Conservation (phyloP, 1,140 invertebrate genomes). For the Temnothorax curvispinosus region DNA sequence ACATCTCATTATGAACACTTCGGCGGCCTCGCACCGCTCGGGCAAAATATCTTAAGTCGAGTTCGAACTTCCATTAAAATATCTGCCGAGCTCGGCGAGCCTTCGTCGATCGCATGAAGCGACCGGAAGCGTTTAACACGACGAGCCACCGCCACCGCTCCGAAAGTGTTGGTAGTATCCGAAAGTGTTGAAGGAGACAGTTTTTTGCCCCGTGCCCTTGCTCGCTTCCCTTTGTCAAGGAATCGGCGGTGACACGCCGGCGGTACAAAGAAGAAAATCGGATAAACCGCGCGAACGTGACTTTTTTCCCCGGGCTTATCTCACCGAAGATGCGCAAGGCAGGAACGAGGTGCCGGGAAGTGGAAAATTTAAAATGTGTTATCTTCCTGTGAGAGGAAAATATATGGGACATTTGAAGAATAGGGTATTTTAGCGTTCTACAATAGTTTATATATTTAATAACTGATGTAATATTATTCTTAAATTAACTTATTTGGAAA, state of each 20-base stretch:
- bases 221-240: slow-evolving; percentile 3
- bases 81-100: slow-evolving; percentile 77
- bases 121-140: slow-evolving; percentile 48
- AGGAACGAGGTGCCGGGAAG: background rate
- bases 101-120: slow-evolving; percentile 49
- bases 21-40: slow-evolving; percentile 47
- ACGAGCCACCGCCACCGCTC: background rate
- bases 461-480: background rate
- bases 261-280: slow-evolving; percentile 24
- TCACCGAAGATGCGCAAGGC: background rate
- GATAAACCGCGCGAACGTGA: slow-evolving; percentile 36
- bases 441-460: background rate
- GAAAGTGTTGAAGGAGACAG: slow-evolving; percentile 19
- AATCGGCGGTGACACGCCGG: slow-evolving; percentile 12
- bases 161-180: background rate
- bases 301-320: slow-evolving; percentile 22
- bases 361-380: slow-evolving; percentile 26
- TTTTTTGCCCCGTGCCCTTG: slow-evolving; percentile 9
- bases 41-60: slow-evolving; percentile 81
- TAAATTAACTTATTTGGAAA: background rate
- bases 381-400: background rate
- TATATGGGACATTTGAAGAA: too few species aligned
- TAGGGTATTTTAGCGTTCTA: background rate
- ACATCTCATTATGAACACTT: slow-evolving; percentile 84
- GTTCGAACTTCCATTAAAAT: slow-evolving; percentile 84